phyloP scores from a whole-genome alignment of 2,888 invertebrate species.

The Luperina testacea region DNA sequence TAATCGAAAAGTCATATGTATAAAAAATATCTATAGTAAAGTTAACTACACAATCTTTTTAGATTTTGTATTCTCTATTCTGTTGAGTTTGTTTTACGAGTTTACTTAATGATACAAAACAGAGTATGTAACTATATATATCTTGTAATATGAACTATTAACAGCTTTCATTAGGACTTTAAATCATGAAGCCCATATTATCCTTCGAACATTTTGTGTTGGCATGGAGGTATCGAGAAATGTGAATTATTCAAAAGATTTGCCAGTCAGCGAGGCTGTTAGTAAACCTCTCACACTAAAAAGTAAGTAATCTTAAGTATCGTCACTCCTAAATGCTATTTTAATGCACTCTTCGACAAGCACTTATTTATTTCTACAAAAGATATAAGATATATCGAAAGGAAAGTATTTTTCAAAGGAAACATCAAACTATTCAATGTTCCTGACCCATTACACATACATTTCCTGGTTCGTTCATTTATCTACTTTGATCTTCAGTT shows the following conservation, averaged over 20 bases:
- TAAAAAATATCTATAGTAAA: not conserved
- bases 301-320: no score
- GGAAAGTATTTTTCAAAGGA: slow-evolving; percentile 17
- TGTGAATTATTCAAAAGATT: not conserved
- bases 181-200: not conserved
- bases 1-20: not conserved
- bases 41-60: not conserved
- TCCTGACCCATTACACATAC: slow-evolving; percentile 43
- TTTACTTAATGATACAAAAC: not conserved
- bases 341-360: slow-evolving; percentile 19
- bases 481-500: slow-evolving; percentile 10
- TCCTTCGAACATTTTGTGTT: not conserved
- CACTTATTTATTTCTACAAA: slow-evolving; percentile 36
- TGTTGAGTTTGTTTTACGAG: not conserved
- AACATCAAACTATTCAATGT: slow-evolving; percentile 34
- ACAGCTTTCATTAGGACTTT: not conserved
- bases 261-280: slow-evolving; percentile 8
- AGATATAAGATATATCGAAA: slow-evolving; percentile 22
- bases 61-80: not conserved
- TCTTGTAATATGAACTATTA: not conserved
- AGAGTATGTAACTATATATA: no score
- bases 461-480: slow-evolving; percentile 21
- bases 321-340: not conserved
- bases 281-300: not conserved
- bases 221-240: not conserved